Evolutionary conservation across 2,113 vertebrate genomes (phyloP).

Genomic region (Pseudopipra pipra): DNA sequence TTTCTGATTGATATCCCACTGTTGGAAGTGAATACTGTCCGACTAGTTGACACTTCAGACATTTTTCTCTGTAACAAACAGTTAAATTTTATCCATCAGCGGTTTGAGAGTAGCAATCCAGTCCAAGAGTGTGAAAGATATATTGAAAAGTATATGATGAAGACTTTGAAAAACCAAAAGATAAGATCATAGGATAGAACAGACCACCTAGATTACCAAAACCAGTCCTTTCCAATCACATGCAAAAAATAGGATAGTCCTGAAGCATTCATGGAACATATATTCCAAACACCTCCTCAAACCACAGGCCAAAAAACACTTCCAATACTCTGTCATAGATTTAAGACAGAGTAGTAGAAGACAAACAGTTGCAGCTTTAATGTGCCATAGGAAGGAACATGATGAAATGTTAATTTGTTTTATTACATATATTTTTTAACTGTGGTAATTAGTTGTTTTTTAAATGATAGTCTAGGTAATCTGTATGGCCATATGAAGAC

Average conservation of each 20-base stretch:
- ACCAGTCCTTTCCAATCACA: neutral
- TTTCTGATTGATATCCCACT: slow-evolving; percentile 46
- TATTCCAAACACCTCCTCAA: slow-evolving; percentile 51
- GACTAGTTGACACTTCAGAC: slow-evolving; percentile 51
- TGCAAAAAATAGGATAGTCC: neutral
- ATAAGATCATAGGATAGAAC: neutral
- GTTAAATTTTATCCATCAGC: slow-evolving; percentile 62
- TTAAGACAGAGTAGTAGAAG: slow-evolving; percentile 8
- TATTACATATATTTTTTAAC: slow-evolving; percentile 56
- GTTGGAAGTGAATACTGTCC: slow-evolving; percentile 34
- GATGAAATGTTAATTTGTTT: slow-evolving; percentile 59
- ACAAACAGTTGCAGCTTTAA: neutral
- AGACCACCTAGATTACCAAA: slow-evolving; percentile 32
- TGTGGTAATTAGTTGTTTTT: slow-evolving; percentile 45
- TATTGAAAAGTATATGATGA: slow-evolving; percentile 3
- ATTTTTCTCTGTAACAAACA: slow-evolving; percentile 39
- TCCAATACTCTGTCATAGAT: slow-evolving; percentile 15
- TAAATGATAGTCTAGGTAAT: slow-evolving; percentile 52
- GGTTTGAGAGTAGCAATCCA: slow-evolving; percentile 44
- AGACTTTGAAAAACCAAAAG: slow-evolving; percentile 40
- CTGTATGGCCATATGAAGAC: neutral
- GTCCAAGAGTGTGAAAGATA: slow-evolving; percentile 35
- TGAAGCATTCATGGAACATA: slow-evolving; percentile 14
- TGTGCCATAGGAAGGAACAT: slow-evolving; percentile 49
- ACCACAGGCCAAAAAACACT: slow-evolving; percentile 26